Evolutionary conservation across 2,888 invertebrate species (phyloP), one percentile per base, ranked within the genome.

Genomic region (Apotomis capreana): DNA sequence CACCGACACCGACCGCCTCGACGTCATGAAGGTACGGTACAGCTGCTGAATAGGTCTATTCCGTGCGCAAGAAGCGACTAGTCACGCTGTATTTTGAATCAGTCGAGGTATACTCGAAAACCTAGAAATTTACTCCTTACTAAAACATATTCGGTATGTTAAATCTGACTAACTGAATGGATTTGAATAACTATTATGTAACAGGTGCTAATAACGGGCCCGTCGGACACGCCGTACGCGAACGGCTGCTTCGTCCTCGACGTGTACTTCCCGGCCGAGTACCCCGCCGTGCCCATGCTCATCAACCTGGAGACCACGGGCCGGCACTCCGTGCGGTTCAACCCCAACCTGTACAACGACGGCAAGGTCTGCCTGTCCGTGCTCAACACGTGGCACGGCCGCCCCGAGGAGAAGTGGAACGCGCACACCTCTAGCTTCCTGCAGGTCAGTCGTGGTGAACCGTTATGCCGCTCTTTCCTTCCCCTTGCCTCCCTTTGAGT

Each of bases 331-430:
- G 97, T 98, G 83, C 95, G 98, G 76, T 98, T 98, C 90, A 98
- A 98, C 94, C 98, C 98, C 75, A 98, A 98, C 95, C 94, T 98
- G 69, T 98, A 98, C 91, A 97, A 97, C 94, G 98, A 98, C 91
- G 98, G 98, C 77, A 98, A 98, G 94, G 92, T 93, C 82, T 99
- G 98, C 89, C 95, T 99, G 84, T 98, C 98, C 78, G 97, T 99
- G 77, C 94, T 99, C 77, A 98, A 98, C 91, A 99, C 98, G 3
- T 99, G 98, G 98, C 98, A 98, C 88, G 98, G 98, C 6, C 94
- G 98, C 68, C 98, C 98, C 37, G 98, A 98, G 91, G 99, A 99
- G 91, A 98, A 98, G 88, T 99, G 98, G 98, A 98, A 98, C 91
- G 96, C 98, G 75, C 97, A 98, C 87, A 98, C 98, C 0, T 98